Percentiles rank a stretch among this genome's conserved stretches.
Evolutionary conservation across 2,888 invertebrate genomes (phyloP).

Genomic region (Chaetoderma sp.): DNA sequence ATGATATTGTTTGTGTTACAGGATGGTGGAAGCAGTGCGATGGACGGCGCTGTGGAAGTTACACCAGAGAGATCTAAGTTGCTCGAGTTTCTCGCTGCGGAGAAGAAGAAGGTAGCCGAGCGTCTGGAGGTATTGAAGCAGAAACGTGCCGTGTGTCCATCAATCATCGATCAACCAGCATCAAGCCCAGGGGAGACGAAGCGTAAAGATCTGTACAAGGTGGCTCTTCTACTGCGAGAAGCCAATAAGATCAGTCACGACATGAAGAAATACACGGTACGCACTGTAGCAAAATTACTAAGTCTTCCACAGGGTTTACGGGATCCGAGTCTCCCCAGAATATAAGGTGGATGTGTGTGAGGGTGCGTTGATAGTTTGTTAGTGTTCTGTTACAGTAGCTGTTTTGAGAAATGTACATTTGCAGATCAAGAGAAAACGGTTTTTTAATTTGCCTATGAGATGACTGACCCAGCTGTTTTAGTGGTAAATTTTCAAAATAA

Average conservation of each 20-base stretch:
- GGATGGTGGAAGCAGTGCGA: too few relatives aligned
- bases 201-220: conserved; percentile 55
- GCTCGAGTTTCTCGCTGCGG: conserved; percentile 47
- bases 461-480: too few relatives aligned
- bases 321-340: too few relatives aligned
- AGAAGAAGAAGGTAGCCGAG: conserved; percentile 42
- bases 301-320: not conserved
- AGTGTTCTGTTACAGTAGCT: too few relatives aligned
- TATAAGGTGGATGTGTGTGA: too few relatives aligned
- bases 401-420: too few relatives aligned
- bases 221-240: conserved; percentile 59
- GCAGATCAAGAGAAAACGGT: too few relatives aligned
- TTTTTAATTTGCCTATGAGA: too few relatives aligned
- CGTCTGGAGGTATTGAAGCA: conserved; percentile 49
- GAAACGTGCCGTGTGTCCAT: conserved; percentile 38
- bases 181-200: conserved; percentile 14
- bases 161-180: conserved; percentile 18
- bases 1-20: too few relatives aligned
- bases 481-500: too few relatives aligned
- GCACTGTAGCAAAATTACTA: conserved; percentile 18
- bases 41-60: too few relatives aligned
- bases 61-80: conserved; percentile 47
- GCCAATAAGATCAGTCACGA: conserved; percentile 67
- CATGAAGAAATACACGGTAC: conserved; percentile 60
- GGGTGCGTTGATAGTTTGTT: too few relatives aligned